Conservation (phyloP, 2,797 vertebrate species). For the Tiaroga cobitis region DNA sequence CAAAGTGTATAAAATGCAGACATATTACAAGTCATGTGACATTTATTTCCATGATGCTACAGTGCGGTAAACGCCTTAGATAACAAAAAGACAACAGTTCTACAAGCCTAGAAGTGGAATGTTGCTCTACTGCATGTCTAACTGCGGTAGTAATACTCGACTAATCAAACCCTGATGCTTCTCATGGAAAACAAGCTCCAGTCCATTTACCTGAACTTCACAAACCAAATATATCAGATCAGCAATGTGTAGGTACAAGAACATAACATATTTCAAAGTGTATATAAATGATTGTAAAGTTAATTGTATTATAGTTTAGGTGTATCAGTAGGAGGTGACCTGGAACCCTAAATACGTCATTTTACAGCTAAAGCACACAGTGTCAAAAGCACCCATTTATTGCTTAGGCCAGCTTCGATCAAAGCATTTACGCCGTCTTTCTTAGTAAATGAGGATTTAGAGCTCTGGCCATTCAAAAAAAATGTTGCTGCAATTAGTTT, state of each 20-base stretch:
- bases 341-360: background rate
- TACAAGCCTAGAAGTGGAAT: constrained; percentile 55
- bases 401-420: background rate
- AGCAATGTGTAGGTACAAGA: background rate
- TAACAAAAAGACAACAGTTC: constrained; percentile 2
- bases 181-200: background rate
- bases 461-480: background rate
- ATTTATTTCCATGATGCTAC: constrained; percentile 11
- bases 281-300: background rate
- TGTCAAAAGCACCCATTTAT: background rate
- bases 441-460: background rate
- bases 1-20: background rate
- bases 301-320: background rate
- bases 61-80: constrained; percentile 37
- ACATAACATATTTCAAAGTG: background rate
- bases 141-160: background rate
- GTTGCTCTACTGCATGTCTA: constrained; percentile 51
- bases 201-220: background rate
- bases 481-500: too few species aligned
- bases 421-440: background rate
- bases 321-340: constrained; percentile 1
- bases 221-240: background rate
- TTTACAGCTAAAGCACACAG: background rate
- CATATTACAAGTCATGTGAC: background rate
- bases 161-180: background rate